Conservation (phyloP, 2,888 invertebrate genomes). For the Temnothorax ravouxi region DNA sequence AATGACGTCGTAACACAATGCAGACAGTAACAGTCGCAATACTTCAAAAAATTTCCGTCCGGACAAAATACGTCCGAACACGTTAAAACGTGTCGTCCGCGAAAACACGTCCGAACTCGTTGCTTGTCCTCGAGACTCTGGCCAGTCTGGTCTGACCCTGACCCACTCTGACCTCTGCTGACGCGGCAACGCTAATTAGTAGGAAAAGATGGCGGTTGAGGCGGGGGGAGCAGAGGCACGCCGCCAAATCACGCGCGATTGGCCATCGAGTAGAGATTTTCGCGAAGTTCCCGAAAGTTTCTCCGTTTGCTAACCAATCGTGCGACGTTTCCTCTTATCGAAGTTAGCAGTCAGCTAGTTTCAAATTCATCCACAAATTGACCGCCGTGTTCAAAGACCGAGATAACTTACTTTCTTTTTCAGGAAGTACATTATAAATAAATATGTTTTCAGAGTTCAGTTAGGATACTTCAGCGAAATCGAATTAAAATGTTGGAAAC, state of each 20-base stretch:
- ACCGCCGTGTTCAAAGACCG: background rate
- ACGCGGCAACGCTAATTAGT: background rate
- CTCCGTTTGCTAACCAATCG: background rate
- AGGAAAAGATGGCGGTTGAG: background rate
- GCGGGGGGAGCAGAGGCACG: background rate
- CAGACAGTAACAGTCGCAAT: too few species aligned
- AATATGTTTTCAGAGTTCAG: background rate
- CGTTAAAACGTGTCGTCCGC: too few species aligned
- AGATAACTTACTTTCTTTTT: background rate
- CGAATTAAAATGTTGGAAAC: background rate
- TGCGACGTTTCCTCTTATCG: too few species aligned
- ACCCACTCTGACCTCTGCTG: too few species aligned
- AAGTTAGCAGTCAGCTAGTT: background rate
- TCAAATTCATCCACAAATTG: background rate
- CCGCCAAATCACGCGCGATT: background rate
- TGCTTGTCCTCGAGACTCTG: too few species aligned
- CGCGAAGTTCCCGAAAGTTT: background rate
- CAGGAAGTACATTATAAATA: background rate
- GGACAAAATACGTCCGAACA: too few species aligned
- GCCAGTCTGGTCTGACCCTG: too few species aligned
- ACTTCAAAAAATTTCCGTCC: too few species aligned
- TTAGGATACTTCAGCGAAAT: background rate
- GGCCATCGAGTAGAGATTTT: background rate
- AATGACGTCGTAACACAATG: too few species aligned
- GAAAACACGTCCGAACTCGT: too few species aligned